Conservation (phyloP, 2,113 vertebrate genomes). For the Narcine bancroftii region DNA sequence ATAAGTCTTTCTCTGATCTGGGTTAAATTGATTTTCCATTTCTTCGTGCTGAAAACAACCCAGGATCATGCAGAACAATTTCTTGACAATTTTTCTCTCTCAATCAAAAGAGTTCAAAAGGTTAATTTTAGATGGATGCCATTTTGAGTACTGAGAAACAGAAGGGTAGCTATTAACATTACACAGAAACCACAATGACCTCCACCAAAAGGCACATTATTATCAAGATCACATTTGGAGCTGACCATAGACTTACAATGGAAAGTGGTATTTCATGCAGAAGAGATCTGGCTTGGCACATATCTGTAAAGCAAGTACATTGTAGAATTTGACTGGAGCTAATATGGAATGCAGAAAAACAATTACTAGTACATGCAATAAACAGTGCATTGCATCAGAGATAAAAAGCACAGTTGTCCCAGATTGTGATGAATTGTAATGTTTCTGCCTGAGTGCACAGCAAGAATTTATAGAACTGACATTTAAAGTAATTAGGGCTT, state of each 20-base stretch:
- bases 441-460: not conserved
- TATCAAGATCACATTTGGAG: not conserved
- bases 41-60: too few species aligned
- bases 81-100: too few species aligned
- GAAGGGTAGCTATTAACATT: not conserved
- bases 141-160: not conserved
- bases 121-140: not conserved
- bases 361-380: not conserved
- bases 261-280: not conserved
- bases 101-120: too few species aligned
- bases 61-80: too few species aligned
- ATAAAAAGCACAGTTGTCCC: not conserved
- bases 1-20: too few species aligned
- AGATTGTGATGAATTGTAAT: not conserved
- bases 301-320: not conserved
- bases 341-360: not conserved
- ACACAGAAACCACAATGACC: not conserved
- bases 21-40: too few species aligned
- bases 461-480: constrained; percentile 26
- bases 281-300: not conserved
- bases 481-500: constrained; percentile 22
- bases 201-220: not conserved
- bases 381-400: not conserved
- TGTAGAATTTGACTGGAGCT: not conserved
- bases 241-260: not conserved